Conservation (phyloP, 2,888 invertebrate species). For the Drosophila falleni region DNA sequence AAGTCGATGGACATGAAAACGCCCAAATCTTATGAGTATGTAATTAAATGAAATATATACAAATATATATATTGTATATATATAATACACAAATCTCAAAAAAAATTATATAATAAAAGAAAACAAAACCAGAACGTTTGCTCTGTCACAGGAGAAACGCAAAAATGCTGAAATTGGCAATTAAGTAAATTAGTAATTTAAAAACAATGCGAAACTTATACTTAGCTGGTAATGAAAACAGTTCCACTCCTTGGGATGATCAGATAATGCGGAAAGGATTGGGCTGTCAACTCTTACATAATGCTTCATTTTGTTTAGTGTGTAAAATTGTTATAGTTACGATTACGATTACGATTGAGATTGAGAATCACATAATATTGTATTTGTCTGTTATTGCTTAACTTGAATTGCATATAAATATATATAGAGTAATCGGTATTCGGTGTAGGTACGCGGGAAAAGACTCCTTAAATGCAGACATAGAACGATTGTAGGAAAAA, state of each 20-base stretch:
- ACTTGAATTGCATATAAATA: conserved; percentile 20
- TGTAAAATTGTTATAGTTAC: conserved; percentile 69
- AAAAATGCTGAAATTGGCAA: conserved; percentile 78
- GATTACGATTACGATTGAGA: conserved; percentile 45
- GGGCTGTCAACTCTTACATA: conserved; percentile 27
- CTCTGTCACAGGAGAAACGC: conserved; percentile 36
- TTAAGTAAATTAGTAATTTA: conserved; percentile 62
- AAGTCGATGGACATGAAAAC: conserved; percentile 79
- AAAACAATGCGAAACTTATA: conserved; percentile 13
- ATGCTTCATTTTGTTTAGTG: conserved; percentile 72
- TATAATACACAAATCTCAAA: conserved; percentile 16
- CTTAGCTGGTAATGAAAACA: conserved; percentile 26
- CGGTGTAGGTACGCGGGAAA: conserved; percentile 25
- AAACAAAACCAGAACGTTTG: conserved; percentile 46
- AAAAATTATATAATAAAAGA: conserved; percentile 20
- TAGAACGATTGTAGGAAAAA: conserved; percentile 51
- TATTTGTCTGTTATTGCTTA: conserved; percentile 52
- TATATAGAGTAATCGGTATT: conserved; percentile 24
- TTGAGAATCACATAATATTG: conserved; percentile 25
- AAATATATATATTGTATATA: conserved; percentile 11
- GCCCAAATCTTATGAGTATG: conserved; percentile 85
- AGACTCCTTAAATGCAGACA: conserved; percentile 23
- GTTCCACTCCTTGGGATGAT: conserved; percentile 4
- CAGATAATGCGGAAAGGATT: neutral
- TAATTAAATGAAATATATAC: conserved; percentile 59